Evolutionary conservation across 2,113 vertebrate genomes (phyloP).

Genomic region (Paramormyrops kingsleyae): DNA sequence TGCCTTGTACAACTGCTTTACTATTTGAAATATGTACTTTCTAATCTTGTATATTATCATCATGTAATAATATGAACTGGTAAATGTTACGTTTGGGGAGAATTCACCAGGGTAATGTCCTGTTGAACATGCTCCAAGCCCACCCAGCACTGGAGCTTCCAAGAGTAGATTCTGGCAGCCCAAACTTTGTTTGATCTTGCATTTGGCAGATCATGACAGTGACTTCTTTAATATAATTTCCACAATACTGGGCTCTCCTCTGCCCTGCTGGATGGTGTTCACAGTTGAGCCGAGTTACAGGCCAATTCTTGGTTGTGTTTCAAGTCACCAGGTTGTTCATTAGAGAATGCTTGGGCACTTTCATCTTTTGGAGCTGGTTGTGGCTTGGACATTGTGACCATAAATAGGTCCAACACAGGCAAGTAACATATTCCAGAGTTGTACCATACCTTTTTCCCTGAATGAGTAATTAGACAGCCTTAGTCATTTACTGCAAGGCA

Average conservation of each 20-base stretch:
- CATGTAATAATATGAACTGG: not conserved
- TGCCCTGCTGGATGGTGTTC: not conserved
- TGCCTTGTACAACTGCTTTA: not conserved
- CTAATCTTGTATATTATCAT: not conserved
- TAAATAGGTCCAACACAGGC: not conserved
- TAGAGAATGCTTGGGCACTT: not conserved
- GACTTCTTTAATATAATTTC: not conserved
- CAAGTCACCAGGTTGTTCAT: not conserved
- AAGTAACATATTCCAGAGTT: not conserved
- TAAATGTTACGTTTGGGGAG: not conserved
- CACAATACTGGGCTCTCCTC: not conserved
- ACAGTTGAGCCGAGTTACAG: not conserved
- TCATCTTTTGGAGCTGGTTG: not conserved
- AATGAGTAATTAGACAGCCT: not conserved
- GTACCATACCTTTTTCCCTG: not conserved
- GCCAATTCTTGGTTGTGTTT: not conserved
- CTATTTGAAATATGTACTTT: not conserved
- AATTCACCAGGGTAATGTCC: not conserved
- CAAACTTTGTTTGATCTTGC: constrained; percentile 1
- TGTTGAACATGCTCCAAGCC: not conserved
- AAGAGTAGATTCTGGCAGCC: not conserved
- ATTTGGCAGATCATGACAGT: constrained; percentile 1
- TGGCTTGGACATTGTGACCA: not conserved
- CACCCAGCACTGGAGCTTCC: not conserved
- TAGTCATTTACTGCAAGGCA: not conserved